Evolutionary conservation across 2,888 invertebrate genomes (phyloP).

Genomic region (Agriopis marginaria): DNA sequence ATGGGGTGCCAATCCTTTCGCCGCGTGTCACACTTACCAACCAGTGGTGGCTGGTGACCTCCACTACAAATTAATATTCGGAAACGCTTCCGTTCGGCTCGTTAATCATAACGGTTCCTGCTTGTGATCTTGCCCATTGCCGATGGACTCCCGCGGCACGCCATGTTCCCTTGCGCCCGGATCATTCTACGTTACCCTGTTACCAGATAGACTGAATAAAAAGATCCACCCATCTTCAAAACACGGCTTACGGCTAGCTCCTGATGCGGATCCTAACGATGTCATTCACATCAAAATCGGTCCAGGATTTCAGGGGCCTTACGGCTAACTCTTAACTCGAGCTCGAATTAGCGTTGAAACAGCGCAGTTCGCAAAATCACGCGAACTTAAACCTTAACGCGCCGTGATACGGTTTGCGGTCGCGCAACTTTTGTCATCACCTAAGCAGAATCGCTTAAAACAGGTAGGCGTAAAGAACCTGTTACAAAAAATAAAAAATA

Average conservation of each 20-base stretch:
- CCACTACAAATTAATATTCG: conserved; percentile 86
- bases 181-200: conserved; percentile 3
- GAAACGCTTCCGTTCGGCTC: conserved; percentile 82
- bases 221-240: background rate
- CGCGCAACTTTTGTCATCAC: too few relatives aligned
- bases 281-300: too few relatives aligned
- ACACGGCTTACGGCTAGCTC: background rate
- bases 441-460: too few relatives aligned
- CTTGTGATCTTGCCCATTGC: conserved; percentile 61
- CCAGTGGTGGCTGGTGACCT: conserved; percentile 82
- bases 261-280: too few relatives aligned
- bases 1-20: conserved; percentile 84
- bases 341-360: too few relatives aligned
- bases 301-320: too few relatives aligned
- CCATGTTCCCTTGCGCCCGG: background rate
- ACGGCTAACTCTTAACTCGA: too few relatives aligned
- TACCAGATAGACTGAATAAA: background rate
- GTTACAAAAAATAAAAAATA: too few relatives aligned
- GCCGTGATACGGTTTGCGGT: too few relatives aligned
- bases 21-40: conserved; percentile 83
- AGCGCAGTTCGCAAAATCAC: too few relatives aligned
- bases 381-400: too few relatives aligned
- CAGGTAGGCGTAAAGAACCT: too few relatives aligned
- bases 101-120: conserved; percentile 81
- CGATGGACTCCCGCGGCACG: conserved; percentile 6